These are phyloP conservation scores for Cydia fagiglandana DNA, from an alignment of 1,140 invertebrate genomes.

Conservation along the genomic window DNA sequence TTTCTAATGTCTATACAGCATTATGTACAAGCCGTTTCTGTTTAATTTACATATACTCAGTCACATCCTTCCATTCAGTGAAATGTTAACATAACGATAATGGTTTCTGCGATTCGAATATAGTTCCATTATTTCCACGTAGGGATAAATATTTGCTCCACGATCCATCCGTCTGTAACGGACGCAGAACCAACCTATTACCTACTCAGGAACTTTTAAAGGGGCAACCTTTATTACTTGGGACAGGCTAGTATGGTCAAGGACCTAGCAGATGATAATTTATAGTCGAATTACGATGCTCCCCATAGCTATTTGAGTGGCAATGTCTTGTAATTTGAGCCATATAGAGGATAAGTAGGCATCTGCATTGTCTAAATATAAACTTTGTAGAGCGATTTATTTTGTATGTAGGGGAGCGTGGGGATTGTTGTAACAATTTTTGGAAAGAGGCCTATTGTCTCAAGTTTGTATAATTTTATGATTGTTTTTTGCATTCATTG, in stretches of 20 bases:
- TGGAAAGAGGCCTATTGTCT: too few relatives aligned
- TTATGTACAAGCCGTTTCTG: background rate
- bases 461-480: too few relatives aligned
- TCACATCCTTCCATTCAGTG: background rate
- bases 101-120: background rate
- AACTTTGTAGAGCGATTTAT: background rate
- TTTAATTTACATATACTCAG: background rate
- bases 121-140: background rate
- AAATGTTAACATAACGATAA: background rate
- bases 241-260: conserved; percentile 24
- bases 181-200: conserved; percentile 39
- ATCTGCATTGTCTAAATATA: background rate
- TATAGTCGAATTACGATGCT: conserved; percentile 28
- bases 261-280: conserved; percentile 29
- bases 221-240: conserved; percentile 29
- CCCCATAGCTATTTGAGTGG: conserved; percentile 20
- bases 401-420: background rate
- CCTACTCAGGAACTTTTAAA: conserved; percentile 30
- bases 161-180: conserved; percentile 16
- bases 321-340: background rate
- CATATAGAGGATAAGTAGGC: background rate
- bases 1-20: too few relatives aligned
- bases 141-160: background rate
- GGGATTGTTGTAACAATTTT: too few relatives aligned
- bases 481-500: too few relatives aligned